Percentiles rank a stretch among this genome's conserved stretches.
These are phyloP conservation scores for Corythornis vintsioides DNA, from an alignment of 2,113 vertebrate genomes.

Conservation along the genomic window DNA sequence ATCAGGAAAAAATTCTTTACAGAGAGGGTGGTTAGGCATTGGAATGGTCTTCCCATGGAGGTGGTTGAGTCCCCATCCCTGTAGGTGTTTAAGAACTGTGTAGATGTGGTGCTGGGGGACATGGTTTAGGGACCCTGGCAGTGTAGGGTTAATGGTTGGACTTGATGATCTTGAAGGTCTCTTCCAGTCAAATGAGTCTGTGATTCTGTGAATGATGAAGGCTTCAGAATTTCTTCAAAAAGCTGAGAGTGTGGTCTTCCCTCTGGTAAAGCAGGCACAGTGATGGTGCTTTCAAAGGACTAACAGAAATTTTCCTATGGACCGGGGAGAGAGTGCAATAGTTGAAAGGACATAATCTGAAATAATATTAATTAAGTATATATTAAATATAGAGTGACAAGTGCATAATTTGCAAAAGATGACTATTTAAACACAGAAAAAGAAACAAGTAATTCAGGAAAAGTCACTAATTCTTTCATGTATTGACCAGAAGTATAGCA, in stretches of 20 bases:
- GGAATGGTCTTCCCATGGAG: too few relatives aligned
- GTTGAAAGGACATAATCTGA: background rate
- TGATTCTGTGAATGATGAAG: background rate
- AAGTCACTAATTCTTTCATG: background rate
- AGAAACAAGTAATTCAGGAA: background rate
- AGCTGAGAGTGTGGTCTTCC: background rate
- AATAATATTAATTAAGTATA: background rate
- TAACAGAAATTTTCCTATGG: background rate
- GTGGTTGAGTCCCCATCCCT: too few relatives aligned
- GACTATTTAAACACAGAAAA: background rate
- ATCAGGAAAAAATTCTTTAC: too few relatives aligned
- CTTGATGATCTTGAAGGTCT: too few relatives aligned
- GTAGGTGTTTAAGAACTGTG: too few relatives aligned
- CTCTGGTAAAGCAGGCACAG: background rate
- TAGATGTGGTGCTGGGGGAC: too few relatives aligned
- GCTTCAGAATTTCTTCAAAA: background rate
- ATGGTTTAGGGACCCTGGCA: too few relatives aligned
- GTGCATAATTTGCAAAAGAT: background rate
- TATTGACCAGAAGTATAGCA: background rate
- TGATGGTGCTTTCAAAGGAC: accelerated
- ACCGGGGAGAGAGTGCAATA: background rate
- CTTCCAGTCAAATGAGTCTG: too few relatives aligned
- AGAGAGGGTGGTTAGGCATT: too few relatives aligned
- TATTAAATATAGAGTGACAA: background rate
- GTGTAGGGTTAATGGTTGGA: too few relatives aligned